phyloP scores from a whole-genome alignment of 1,140 invertebrate genomes.

The Ylistrum balloti region DNA sequence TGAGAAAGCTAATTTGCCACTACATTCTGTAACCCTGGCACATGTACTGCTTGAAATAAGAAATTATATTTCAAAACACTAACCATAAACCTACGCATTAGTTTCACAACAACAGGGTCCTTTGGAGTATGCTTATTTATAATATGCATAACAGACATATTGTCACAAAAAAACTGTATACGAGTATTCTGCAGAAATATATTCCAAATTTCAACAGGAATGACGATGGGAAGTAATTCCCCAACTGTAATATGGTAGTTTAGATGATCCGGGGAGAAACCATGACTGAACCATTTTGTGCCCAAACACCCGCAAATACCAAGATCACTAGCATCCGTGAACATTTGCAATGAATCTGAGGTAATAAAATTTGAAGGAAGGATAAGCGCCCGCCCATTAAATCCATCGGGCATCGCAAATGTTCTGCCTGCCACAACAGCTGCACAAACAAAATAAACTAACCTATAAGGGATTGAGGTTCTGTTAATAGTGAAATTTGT shows the following conservation, averaged over 20 bases:
- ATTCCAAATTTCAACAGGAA: slow-evolving; percentile 53
- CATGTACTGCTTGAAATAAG: slow-evolving; percentile 55
- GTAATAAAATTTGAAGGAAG: too few relatives aligned
- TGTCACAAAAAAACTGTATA: slow-evolving; percentile 57
- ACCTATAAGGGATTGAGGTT: too few relatives aligned
- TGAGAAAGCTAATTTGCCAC: slow-evolving; percentile 59
- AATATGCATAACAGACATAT: slow-evolving; percentile 53
- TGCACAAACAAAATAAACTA: too few relatives aligned
- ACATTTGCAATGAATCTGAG: neutral
- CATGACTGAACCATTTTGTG: slow-evolving; percentile 17
- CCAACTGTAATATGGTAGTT: slow-evolving; percentile 36
- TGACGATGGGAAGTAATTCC: slow-evolving; percentile 56
- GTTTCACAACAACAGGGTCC: slow-evolving; percentile 49
- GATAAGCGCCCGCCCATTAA: too few relatives aligned
- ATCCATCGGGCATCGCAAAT: too few relatives aligned
- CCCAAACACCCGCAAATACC: slow-evolving; percentile 48
- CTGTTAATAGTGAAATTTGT: too few relatives aligned
- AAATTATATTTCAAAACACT: slow-evolving; percentile 49
- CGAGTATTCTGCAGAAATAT: slow-evolving; percentile 9
- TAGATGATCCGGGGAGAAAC: neutral
- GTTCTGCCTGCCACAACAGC: too few relatives aligned
- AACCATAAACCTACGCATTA: slow-evolving; percentile 54
- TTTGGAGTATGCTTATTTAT: slow-evolving; percentile 62
- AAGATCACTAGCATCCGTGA: neutral
- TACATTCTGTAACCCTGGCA: slow-evolving; percentile 54